phyloP scores from a whole-genome alignment of 2,888 invertebrate genomes.

The Palloptera scutellata region DNA sequence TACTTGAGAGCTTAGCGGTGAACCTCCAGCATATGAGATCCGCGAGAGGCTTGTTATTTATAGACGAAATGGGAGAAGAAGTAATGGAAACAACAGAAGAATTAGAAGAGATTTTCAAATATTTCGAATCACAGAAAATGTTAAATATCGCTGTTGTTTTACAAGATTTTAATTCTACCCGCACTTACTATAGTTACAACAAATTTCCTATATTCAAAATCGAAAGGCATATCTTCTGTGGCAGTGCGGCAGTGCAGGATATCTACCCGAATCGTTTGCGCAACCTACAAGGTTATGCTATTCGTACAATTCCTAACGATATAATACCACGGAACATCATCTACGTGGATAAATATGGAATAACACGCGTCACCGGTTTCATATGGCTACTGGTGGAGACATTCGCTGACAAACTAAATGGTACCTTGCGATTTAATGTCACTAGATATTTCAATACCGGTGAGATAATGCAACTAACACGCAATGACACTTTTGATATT shows the following conservation, averaged over 20 bases:
- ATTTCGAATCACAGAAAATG: slow-evolving; percentile 12
- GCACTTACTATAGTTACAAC: neutral
- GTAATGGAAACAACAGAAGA: too few species aligned
- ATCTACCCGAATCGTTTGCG: slow-evolving; percentile 14
- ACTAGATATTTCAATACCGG: neutral
- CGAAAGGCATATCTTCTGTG: neutral
- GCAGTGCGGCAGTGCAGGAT: too few species aligned
- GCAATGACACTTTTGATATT: slow-evolving; percentile 13
- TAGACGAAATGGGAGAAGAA: too few species aligned
- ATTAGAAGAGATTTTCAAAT: neutral
- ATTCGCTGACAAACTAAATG: slow-evolving; percentile 17
- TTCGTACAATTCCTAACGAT: slow-evolving; percentile 13
- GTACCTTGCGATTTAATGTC: neutral
- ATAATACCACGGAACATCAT: slow-evolving; percentile 7
- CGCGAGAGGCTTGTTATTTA: neutral
- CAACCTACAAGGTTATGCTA: neutral
- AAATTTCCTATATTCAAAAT: slow-evolving; percentile 13
- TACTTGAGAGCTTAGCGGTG: too few species aligned
- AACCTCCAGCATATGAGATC: neutral
- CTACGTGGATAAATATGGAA: slow-evolving; percentile 8
- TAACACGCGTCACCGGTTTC: slow-evolving; percentile 10
- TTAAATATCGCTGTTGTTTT: slow-evolving; percentile 12
- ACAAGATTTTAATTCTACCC: slow-evolving; percentile 9
- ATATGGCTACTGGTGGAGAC: neutral
- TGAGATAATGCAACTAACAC: neutral